These are phyloP conservation scores for Camponotus vicinus DNA, from an alignment of 1,140 invertebrate genomes.

Conservation along the genomic window DNA sequence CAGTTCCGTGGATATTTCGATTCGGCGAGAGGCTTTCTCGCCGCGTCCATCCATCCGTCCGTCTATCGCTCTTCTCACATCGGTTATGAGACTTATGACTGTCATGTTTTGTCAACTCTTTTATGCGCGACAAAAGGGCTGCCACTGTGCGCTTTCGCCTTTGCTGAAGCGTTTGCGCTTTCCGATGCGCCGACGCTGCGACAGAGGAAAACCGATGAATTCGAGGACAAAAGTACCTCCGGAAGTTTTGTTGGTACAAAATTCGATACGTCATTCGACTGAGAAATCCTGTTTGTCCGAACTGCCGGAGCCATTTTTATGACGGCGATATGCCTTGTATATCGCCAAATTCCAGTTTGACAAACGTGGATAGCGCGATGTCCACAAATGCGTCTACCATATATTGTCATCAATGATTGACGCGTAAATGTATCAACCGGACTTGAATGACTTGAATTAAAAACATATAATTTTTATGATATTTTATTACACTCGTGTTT, in stretches of 20 bases:
- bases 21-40: conserved; percentile 58
- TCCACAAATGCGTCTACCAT: background rate
- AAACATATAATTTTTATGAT: background rate
- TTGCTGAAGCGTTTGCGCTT: conserved; percentile 14
- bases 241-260: conserved; percentile 77
- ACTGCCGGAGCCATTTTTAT: conserved; percentile 39
- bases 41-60: conserved; percentile 37
- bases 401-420: conserved; percentile 13
- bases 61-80: conserved; percentile 73
- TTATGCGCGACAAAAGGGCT: conserved; percentile 77
- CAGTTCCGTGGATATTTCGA: conserved; percentile 58
- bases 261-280: conserved; percentile 81
- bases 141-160: conserved; percentile 41
- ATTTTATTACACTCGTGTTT: conserved; percentile 1
- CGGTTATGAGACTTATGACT: conserved; percentile 77
- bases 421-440: conserved; percentile 4
- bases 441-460: background rate
- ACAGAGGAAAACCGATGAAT: conserved; percentile 23
- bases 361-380: conserved; percentile 39
- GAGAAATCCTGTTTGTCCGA: conserved; percentile 41
- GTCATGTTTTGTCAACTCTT: conserved; percentile 85
- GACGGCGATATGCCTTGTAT: conserved; percentile 5
- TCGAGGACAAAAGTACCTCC: conserved; percentile 74
- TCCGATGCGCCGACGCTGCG: background rate
- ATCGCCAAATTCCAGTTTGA: background rate